These are phyloP conservation scores for Cochlearius cochlearius DNA, from an alignment of 2,113 vertebrate species.

Conservation along the genomic window DNA sequence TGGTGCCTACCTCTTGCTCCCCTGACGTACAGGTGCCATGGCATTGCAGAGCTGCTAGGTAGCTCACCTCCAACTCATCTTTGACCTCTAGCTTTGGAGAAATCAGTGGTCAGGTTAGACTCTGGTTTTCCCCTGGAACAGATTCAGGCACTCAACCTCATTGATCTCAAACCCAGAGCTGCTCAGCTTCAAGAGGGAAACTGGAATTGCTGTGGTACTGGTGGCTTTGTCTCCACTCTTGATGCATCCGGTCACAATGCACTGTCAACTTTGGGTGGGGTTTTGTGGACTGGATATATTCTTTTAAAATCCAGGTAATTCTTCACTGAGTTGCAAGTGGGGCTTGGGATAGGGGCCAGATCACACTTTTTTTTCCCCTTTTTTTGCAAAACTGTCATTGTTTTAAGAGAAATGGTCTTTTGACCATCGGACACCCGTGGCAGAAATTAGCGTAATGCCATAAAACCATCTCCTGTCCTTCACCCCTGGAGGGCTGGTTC, in stretches of 20 bases:
- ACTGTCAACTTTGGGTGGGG: rapidly evolving
- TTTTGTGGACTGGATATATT: not conserved
- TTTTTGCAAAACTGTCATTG: not conserved
- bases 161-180: not conserved
- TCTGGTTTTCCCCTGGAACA: not conserved
- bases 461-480: not conserved
- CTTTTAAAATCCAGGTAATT: not conserved
- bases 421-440: not conserved
- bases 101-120: not conserved
- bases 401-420: not conserved
- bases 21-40: not conserved
- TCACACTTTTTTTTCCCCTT: not conserved
- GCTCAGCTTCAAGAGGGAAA: not conserved
- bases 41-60: not conserved
- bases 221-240: not conserved
- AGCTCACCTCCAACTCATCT: not conserved
- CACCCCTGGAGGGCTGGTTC: not conserved
- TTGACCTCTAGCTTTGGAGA: not conserved
- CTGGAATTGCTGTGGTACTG: rapidly evolving
- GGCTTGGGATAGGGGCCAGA: not conserved
- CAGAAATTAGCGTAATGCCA: not conserved
- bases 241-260: no score
- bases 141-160: not conserved
- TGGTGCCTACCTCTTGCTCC: not conserved
- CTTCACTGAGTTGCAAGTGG: not conserved